These are phyloP conservation scores for Chaetodon auriga DNA, from an alignment of 2,113 vertebrate species.

Conservation along the genomic window DNA sequence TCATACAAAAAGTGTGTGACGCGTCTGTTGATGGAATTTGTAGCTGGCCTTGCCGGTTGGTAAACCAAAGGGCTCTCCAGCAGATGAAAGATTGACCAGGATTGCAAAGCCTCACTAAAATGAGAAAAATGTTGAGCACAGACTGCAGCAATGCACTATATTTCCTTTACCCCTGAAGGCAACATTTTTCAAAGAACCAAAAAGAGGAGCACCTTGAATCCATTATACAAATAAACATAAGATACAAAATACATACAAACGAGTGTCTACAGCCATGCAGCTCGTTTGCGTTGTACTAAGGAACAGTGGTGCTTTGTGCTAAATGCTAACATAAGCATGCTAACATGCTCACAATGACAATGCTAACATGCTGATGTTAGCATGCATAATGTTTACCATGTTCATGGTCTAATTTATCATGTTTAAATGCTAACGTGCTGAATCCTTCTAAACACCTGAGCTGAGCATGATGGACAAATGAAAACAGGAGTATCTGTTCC, in stretches of 20 bases:
- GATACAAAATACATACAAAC: neutral
- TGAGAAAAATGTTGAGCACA: constrained; percentile 6
- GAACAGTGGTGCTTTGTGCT: neutral
- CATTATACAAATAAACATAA: neutral
- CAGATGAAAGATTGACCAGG: constrained; percentile 1
- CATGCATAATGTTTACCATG: neutral
- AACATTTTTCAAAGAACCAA: neutral
- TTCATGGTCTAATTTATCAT: neutral
- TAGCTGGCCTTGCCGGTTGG: neutral
- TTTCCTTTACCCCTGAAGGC: neutral
- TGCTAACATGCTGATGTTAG: neutral
- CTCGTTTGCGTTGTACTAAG: neutral
- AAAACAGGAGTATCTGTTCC: too few species aligned
- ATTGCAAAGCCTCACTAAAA: constrained; percentile 9
- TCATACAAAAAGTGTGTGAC: neutral
- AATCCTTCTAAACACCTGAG: neutral
- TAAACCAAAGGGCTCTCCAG: constrained; percentile 1
- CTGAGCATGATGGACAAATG: too few species aligned
- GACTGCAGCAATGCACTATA: neutral
- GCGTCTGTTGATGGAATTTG: constrained; percentile 11
- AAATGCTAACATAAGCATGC: neutral
- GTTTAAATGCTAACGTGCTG: neutral
- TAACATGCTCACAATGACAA: neutral
- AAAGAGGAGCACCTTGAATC: neutral
- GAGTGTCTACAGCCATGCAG: neutral